phyloP scores from a whole-genome alignment of 1,140 invertebrate species.

The Pteromalus puparum region DNA sequence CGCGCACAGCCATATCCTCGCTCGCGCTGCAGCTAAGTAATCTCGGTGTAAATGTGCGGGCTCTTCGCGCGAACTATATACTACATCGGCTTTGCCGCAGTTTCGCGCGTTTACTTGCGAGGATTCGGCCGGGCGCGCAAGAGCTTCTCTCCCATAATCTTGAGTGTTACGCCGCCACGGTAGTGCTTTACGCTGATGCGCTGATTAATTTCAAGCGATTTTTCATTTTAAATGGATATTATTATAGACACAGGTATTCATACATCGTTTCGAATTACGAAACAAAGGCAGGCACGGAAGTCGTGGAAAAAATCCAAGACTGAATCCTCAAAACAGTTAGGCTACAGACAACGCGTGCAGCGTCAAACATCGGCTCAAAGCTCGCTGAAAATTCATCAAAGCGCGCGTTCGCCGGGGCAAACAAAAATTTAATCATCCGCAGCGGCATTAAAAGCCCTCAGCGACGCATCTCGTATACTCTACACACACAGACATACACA shows the following conservation, averaged over 20 bases:
- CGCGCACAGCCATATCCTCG: too few relatives aligned
- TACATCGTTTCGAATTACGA: too few relatives aligned
- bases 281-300: too few relatives aligned
- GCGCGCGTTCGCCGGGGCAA: not conserved
- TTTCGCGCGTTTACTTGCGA: not conserved
- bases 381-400: constrained; percentile 18
- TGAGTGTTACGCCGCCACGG: not conserved
- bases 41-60: not conserved
- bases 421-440: constrained; percentile 13
- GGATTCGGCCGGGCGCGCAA: not conserved
- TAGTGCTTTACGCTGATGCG: too few relatives aligned
- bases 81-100: not conserved
- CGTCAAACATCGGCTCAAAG: not conserved
- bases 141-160: not conserved
- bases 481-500: not conserved
- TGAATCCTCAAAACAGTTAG: too few relatives aligned
- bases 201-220: too few relatives aligned
- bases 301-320: too few relatives aligned
- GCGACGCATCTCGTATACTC: not conserved
- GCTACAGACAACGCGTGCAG: not conserved
- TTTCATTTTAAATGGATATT: too few relatives aligned
- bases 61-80: not conserved
- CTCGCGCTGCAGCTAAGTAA: too few relatives aligned
- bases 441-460: constrained; percentile 19
- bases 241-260: too few relatives aligned